Evolutionary conservation across 2,113 vertebrate species (phyloP), one percentile per base, ranked within the genome.

Genomic region (Chloropsis cyanopogon): DNA sequence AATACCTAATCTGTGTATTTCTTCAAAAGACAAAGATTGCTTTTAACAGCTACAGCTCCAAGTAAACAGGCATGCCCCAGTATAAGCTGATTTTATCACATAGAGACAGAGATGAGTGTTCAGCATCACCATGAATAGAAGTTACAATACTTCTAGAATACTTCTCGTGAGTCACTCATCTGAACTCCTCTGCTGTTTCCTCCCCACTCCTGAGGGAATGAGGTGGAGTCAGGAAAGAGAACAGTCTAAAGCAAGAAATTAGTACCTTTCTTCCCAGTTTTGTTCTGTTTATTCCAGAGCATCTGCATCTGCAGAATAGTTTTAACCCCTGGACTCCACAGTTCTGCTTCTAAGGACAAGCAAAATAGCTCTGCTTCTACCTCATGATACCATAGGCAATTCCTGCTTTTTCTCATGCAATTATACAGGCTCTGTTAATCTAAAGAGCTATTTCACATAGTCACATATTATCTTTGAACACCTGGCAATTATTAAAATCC

Each of bases 161-260:
- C 71, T 83, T 76, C 59, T 54, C 23, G 14, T 96, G 94, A 96
- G 76, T 97, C 93, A 96, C 72, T 81, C 60, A 53, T 73, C 47
- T 84, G 49, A 93, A 59, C 76, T 84, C 60, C 90, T 95, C 82
- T 83, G 85, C 87, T 56, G 79, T 80, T 96, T 95, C 95, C 94
- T 93, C 52, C 85, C 82, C 37, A 6, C 44, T 96, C 96, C 88
- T 71, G 49, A 37, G 90, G 95, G 92, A 96, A 96, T 61, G 93
- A 90, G 95, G 95, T 71, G 93, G 93, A 95, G 92, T 82, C 76
- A 60, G 60, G 82, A 92, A 95, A 66, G 29, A 65, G 14, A 60
- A 88, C 23, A 28, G 64, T 70, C 35, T 73, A 77, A 77, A 81
- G 47, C 11, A 83, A 82, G 73, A 92, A 96, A 90, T 92, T 50